Base-by-base conservation (phyloP, 2,888 invertebrate genomes). In the Spisula subtruncata region DNA sequence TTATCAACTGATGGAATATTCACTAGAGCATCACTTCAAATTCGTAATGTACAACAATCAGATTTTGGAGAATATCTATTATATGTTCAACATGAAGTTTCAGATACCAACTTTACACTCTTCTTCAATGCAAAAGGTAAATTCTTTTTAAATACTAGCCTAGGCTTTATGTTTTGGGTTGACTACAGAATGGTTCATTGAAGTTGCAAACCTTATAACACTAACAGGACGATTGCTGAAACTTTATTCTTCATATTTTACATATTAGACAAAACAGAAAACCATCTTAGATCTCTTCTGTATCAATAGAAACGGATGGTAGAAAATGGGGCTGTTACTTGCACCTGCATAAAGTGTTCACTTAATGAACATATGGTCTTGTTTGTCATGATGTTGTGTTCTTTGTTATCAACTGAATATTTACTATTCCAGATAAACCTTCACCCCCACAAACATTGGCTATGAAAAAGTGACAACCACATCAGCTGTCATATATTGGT, bases 51-150 rank as follows among this genome's bases (percentile, higher is more conserved):
- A 66, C 60, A 66, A 25, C 2, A 10, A 25, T 66, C 60, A 1
- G 60, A 66, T 25, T 66, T 66, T 25, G 60, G 60, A 66, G 60
- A 66, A 25, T 66, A 66, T 25, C 60, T n/a, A 6, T 66, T 66
- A 66, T 25, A 25, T 66, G 60, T 66, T 10, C 25, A 25, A 25
- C 60, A 66, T 66, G 60, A 66, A 66, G 25, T 66, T 10, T 66
- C 10, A 10, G n/a, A 66, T 66, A 25, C 60, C 5, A 25, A 66
- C 60, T 25, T 66, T 25, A 66, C 60, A n/a, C 4, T 66, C 4
- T 66, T 66, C n/a, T 66, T 66, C n/a, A 66, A 66, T 66, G 25
- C 25, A 66, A 66, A 25, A 66, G n/a, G 60, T 66, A 66, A 66
- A 25, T 10, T 10, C 5, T 1, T 1, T 6, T 51, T 51, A 16